Evolutionary conservation across 2,113 vertebrate genomes (phyloP), one percentile per base, ranked within the genome.

Genomic region (Mesoclemmys tuberculata): DNA sequence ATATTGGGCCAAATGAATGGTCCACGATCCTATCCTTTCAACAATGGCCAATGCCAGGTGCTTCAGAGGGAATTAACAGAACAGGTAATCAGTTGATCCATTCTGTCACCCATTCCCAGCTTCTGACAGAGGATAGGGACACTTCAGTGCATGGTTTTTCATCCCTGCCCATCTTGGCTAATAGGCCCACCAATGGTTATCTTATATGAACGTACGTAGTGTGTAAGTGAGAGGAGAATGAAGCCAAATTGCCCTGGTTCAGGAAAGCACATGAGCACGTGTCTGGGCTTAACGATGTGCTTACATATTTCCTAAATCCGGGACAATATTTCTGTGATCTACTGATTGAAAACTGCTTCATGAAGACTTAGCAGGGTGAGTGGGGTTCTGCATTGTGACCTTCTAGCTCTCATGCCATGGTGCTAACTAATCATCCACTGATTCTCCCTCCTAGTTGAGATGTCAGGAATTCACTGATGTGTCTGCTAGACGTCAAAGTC

Each of bases 351-450:
- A 79, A 87, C 51, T 85, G 88, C 68, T 49, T 91, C 44, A 24
- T 81, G 85, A 55, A 96, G 71, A 41, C 90, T 68, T 80, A 82
- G n/a, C 44, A 89, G 89, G 90, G 90, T 84, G 80, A 81, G 78
- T 90, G 46, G 22, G 64, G 14, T 83, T 95, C 92, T 89, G 89
- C 46, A 26, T 58, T 54, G 46, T 90, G 85, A 55, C 79, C 79
- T 81, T 90, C 38, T 89, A 90, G 61, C 92, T 83, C 56, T 56
- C 52, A 22, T 84, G 79, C 18, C 51, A 29, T 0, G 0, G 68
- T 90, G 85, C n/a, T 90, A 96, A 95, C 85, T 92, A 93, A 94
- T 91, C 87, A 96, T 64, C 75, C 68, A 88, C 61, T 84, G 90
- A 71, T 55, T 85, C 16, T 94, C 79, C 78, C 41, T 90, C 74